These are phyloP conservation scores for Struthidea cinerea DNA, from an alignment of 2,113 vertebrate species.

Conservation along the genomic window DNA sequence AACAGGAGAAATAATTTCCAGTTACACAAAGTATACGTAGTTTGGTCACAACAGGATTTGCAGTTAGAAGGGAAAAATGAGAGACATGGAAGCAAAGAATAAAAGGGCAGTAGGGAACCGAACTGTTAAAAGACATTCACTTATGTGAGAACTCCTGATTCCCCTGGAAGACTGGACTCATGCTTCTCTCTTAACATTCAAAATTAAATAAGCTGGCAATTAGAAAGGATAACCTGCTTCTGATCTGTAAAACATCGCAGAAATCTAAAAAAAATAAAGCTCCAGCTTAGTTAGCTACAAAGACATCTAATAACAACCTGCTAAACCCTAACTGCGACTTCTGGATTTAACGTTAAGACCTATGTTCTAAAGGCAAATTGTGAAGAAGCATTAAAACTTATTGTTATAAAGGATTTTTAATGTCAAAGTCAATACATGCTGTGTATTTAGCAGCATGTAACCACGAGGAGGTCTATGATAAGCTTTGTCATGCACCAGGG, in stretches of 20 bases:
- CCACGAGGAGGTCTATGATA: background rate
- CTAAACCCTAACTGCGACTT: slow-evolving; percentile 22
- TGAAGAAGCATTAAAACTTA: slow-evolving; percentile 21
- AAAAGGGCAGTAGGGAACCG: background rate
- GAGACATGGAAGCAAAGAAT: background rate
- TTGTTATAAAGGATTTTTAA: slow-evolving; percentile 37
- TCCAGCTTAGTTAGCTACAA: slow-evolving; percentile 36
- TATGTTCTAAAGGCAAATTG: background rate
- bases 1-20: slow-evolving; percentile 70
- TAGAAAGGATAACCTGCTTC: slow-evolving; percentile 38
- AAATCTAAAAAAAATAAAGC: slow-evolving; percentile 49
- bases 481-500: slow-evolving; percentile 43
- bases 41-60: slow-evolving; percentile 52
- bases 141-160: background rate
- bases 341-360: slow-evolving; percentile 10
- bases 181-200: slow-evolving; percentile 7
- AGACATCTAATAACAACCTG: slow-evolving; percentile 17
- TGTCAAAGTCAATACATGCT: slow-evolving; percentile 43
- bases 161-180: slow-evolving; percentile 13
- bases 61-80: slow-evolving; percentile 3
- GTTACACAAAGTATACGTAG: slow-evolving; percentile 46
- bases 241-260: background rate
- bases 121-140: background rate
- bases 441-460: slow-evolving; percentile 42
- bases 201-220: slow-evolving; percentile 8